Evolutionary conservation across 2,797 vertebrate genomes (phyloP).

Genomic region (Myoxocephalus aenaeus): DNA sequence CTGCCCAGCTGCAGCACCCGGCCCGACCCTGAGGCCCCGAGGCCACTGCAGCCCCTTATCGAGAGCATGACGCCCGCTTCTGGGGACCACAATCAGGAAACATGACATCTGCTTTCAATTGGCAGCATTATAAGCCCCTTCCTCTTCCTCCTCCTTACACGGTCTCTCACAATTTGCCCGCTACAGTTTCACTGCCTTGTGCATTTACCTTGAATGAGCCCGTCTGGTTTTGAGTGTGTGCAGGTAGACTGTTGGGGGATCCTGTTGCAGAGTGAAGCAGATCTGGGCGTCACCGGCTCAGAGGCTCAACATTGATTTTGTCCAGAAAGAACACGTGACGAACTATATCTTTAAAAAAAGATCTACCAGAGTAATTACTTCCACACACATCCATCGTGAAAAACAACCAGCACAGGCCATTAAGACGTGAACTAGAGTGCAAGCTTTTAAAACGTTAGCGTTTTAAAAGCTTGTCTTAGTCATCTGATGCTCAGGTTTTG

Average conservation of each 20-base stretch:
- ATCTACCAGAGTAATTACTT: conserved; percentile 32
- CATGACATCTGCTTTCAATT: conserved; percentile 81
- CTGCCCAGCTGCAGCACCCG: conserved; percentile 56
- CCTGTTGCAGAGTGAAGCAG: conserved; percentile 50
- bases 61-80: conserved; percentile 50
- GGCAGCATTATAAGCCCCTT: conserved; percentile 47
- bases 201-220: conserved; percentile 57
- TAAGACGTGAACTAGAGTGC: conserved; percentile 15
- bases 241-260: conserved; percentile 61
- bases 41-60: conserved; percentile 48
- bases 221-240: conserved; percentile 59
- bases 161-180: conserved; percentile 25
- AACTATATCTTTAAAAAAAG: conserved; percentile 21
- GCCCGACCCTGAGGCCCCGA: conserved; percentile 24
- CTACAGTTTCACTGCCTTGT: conserved; percentile 53
- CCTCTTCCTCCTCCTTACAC: conserved; percentile 31
- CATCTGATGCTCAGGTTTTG: conserved; percentile 21
- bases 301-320: conserved; percentile 52
- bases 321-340: conserved; percentile 42
- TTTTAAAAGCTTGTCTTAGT: not conserved
- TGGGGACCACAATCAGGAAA: conserved; percentile 74
- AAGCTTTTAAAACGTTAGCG: not conserved
- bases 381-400: conserved; percentile 14
- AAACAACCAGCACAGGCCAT: conserved; percentile 42
- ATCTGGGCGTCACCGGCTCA: conserved; percentile 32